Evolutionary conservation across 2,797 vertebrate genomes (phyloP), one percentile per base, ranked within the genome.

Genomic region (Netta rufina): DNA sequence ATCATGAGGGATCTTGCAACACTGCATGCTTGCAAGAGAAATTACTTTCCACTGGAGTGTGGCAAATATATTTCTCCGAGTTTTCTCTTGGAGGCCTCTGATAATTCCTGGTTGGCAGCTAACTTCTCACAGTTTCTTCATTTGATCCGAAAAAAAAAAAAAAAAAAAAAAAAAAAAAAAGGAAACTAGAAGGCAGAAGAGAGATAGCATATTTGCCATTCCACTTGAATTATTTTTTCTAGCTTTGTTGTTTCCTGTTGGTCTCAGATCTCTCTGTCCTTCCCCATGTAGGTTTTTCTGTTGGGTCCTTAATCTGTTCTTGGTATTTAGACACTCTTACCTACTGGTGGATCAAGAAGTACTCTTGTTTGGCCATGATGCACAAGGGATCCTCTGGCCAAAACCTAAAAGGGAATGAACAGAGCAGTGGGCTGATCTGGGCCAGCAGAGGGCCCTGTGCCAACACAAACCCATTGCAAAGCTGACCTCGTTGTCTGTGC

Each of bases 331-430:
- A 38, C n/a, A 70, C 21, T 47, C 91, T 93, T 92, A 96, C 95
- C 93, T 93, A 51, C 17, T 1, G 41, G 51, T 21, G 72, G 49
- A 83, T 66, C 84, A 85, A 96, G 89, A 87, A 61, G 61, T 11
- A 96, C 58, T 43, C 82, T 30, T 69, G 61, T 96, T 80, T 89
- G 92, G 7, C 93, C 92, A 2, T 93, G 87, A 78, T 85, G 89
- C 47, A 94, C 90, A 9, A 96, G 90, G 11, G 93, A 96, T 51
- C 95, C 95, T 92, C 95, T 95, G 54, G 94, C 87, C 89, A 96
- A 94, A 87, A 94, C 96, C 95, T 96, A 30, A 25, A 80, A 11
- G n/a, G 45, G 17, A 65, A 56, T 5, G 20, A 90, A 58, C 27
- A 92, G 53, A 87, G 11, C 30, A 41, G 30, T 56, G 9, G 17